Percentiles rank a stretch among this genome's conserved stretches.
Conservation (phyloP, 2,888 invertebrate species). For the Hydropsyche betteni region DNA sequence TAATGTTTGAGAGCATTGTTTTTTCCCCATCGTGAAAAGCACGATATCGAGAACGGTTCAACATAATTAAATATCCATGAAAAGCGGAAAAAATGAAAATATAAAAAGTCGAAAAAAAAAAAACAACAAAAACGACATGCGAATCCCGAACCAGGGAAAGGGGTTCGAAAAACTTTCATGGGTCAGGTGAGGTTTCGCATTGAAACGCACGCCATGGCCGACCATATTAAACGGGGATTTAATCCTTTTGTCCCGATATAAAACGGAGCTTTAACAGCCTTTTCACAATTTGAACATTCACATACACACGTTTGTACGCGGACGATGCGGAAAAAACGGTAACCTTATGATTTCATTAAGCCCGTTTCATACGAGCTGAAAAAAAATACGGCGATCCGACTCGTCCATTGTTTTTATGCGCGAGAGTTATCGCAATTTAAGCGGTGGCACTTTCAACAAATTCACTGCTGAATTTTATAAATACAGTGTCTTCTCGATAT, state of each 20-base stretch:
- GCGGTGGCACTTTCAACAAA: too few species aligned
- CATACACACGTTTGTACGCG: too few species aligned
- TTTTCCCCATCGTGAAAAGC: slow-evolving; percentile 5
- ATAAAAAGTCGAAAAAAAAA: background rate
- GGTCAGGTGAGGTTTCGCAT: slow-evolving; percentile 36
- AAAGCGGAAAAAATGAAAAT: background rate
- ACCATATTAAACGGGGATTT: slow-evolving; percentile 36
- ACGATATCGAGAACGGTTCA: slow-evolving; percentile 14
- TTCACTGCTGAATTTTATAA: too few species aligned
- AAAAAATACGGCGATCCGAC: too few species aligned
- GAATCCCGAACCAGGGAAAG: background rate
- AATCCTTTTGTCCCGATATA: slow-evolving; percentile 37
- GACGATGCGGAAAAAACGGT: slow-evolving; percentile 16
- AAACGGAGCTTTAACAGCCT: slow-evolving; percentile 26
- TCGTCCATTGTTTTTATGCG: too few species aligned
- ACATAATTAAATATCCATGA: background rate
- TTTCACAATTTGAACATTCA: slow-evolving; percentile 22
- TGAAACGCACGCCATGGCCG: slow-evolving; percentile 30
- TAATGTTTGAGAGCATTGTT: background rate
- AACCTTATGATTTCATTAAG: slow-evolving; percentile 30
- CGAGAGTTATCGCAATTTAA: too few species aligned
- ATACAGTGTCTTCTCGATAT: too few species aligned
- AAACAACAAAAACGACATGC: background rate
- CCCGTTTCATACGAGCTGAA: slow-evolving; percentile 4
- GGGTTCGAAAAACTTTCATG: slow-evolving; percentile 23